phyloP scores from a whole-genome alignment of 2,888 invertebrate genomes.

The Pecten maximus region DNA sequence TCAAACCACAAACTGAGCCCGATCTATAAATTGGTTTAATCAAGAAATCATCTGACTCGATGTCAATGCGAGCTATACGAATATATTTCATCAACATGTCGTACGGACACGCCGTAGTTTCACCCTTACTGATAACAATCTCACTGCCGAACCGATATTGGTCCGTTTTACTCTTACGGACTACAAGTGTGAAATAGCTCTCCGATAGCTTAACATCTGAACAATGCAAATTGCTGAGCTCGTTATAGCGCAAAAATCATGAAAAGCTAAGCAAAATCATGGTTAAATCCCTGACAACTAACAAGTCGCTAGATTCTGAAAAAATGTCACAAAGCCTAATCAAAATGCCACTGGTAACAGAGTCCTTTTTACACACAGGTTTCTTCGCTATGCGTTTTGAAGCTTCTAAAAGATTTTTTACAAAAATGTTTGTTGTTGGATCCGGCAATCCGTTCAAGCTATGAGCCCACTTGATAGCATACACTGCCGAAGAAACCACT shows the following conservation, averaged over 20 bases:
- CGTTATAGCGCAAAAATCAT: conserved; percentile 41
- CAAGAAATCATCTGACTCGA: not conserved
- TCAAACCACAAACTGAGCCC: not conserved
- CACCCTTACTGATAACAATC: not conserved
- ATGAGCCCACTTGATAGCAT: conserved; percentile 37
- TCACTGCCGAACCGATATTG: not conserved
- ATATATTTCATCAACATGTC: not conserved
- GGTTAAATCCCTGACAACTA: conserved; percentile 39
- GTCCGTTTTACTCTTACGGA: not conserved
- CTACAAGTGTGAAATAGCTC: not conserved
- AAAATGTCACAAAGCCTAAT: too few species aligned
- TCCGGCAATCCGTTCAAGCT: not conserved
- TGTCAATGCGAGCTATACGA: not conserved
- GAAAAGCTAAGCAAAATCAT: conserved; percentile 48
- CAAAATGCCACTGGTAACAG: too few species aligned
- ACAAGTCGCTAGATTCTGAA: conserved; percentile 40
- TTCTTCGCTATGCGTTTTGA: too few species aligned
- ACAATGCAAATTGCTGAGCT: not conserved
- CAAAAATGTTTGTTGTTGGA: conserved; percentile 44
- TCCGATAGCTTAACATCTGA: not conserved
- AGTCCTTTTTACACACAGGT: too few species aligned
- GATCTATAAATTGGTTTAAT: not conserved
- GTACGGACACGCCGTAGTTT: not conserved
- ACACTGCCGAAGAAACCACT: too few species aligned
- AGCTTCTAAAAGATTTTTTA: conserved; percentile 30